Evolutionary conservation across 2,113 vertebrate genomes (phyloP).

Genomic region (Emydocephalus ijimae): DNA sequence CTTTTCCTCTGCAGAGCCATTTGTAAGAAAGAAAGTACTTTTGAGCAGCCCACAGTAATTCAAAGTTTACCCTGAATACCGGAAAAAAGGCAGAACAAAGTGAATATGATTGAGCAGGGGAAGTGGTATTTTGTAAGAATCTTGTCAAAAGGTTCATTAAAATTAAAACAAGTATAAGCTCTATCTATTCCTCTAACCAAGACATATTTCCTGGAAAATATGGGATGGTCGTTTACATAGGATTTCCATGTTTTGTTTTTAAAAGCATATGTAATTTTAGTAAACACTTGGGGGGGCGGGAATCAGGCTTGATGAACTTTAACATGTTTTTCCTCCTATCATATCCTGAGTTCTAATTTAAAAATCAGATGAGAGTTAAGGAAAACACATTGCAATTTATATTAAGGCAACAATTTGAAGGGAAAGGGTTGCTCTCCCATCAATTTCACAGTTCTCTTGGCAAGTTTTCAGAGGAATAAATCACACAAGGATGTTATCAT

Average conservation of each 20-base stretch:
- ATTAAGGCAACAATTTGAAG: slow-evolving; percentile 42
- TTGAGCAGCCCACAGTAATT: slow-evolving; percentile 51
- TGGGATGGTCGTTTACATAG: slow-evolving; percentile 61
- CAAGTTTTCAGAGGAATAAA: background rate
- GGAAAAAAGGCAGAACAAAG: slow-evolving; percentile 54
- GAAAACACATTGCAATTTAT: slow-evolving; percentile 50
- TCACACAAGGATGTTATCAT: background rate
- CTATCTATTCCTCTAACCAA: slow-evolving; percentile 42
- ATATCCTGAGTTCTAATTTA: slow-evolving; percentile 70
- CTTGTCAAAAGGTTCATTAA: slow-evolving; percentile 48
- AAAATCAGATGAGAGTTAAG: slow-evolving; percentile 67
- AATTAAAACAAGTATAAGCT: slow-evolving; percentile 27
- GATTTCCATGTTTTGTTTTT: slow-evolving; percentile 76
- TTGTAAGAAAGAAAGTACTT: slow-evolving; percentile 50
- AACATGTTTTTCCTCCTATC: slow-evolving; percentile 56
- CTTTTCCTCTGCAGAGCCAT: slow-evolving; percentile 30
- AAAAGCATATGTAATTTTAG: slow-evolving; percentile 61
- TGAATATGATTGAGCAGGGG: slow-evolving; percentile 43
- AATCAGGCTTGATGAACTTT: slow-evolving; percentile 62
- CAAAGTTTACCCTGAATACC: slow-evolving; percentile 13
- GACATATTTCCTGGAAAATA: slow-evolving; percentile 63
- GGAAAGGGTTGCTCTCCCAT: slow-evolving; percentile 6
- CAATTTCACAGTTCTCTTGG: background rate
- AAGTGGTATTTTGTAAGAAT: slow-evolving; percentile 64
- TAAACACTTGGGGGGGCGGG: slow-evolving; percentile 36